Evolutionary conservation across 2,888 invertebrate genomes (phyloP).

Genomic region (Tribolium freemani): DNA sequence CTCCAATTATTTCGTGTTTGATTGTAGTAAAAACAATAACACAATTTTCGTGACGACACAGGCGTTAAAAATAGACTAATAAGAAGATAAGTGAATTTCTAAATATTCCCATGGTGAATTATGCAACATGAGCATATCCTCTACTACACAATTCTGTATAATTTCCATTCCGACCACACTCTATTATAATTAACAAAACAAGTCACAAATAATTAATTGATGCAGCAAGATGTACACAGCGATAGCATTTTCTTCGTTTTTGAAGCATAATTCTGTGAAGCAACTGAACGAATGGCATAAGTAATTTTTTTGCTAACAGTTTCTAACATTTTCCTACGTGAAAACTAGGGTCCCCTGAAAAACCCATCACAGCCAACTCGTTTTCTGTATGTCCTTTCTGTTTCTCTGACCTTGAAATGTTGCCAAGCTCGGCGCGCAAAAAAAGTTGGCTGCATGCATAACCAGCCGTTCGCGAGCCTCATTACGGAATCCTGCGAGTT

Average conservation of each 20-base stretch:
- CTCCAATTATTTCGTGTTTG: not conserved
- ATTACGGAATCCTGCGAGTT: conserved; percentile 24
- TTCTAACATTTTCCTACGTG: not conserved
- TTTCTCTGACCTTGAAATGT: conserved; percentile 51
- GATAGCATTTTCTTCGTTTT: not conserved
- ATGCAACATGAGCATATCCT: not conserved
- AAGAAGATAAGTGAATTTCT: too few species aligned
- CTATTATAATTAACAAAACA: not conserved
- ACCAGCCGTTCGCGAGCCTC: conserved; percentile 10
- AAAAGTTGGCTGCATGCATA: conserved; percentile 46
- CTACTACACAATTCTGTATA: not conserved
- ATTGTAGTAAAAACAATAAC: too few species aligned
- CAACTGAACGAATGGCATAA: too few species aligned
- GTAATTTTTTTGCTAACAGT: too few species aligned
- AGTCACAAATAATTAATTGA: not conserved
- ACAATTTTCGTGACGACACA: too few species aligned
- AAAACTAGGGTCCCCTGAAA: not conserved
- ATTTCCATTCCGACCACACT: not conserved
- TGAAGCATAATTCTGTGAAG: not conserved
- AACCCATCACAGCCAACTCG: conserved; percentile 16
- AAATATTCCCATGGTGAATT: not conserved
- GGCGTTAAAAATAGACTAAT: too few species aligned
- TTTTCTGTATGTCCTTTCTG: conserved; percentile 48
- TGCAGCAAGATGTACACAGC: not conserved
- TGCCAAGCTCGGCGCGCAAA: conserved; percentile 48